Evolutionary conservation across 1,140 invertebrate species (phyloP), one percentile per base, ranked within the genome.

Genomic region (Drosophila tropicalis): DNA sequence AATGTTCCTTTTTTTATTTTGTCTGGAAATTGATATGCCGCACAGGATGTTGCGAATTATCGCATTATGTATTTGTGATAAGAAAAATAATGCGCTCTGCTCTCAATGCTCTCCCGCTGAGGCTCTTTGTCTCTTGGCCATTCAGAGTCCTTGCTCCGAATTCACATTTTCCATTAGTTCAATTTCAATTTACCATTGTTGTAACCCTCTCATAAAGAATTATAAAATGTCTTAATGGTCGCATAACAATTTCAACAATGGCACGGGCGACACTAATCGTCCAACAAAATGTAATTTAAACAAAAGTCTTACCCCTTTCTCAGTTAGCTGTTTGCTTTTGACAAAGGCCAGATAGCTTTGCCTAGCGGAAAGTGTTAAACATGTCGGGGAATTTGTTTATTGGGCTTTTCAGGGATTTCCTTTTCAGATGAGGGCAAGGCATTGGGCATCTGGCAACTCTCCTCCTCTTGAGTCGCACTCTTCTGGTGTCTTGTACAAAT

Each of bases 311-410:
- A 10, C 15, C 72, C 66, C 57, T 75, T 74, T 25, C 29, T 29
- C 29, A 29, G 67, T 41, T 12, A 1, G 5, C 25, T 7, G 9
- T 40, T 51, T 51, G 9, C 51, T 68, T 55, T 74, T 76, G 84
- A 90, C 85, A 84, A 68, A 87, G 75, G 75, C 82, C 82, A 81
- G 75, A 86, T 74, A 65, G 67, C 82, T 81, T 71, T 74, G 58
- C 65, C 62, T 68, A 90, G 72, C 83, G 89, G 84, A 82, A 89
- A 84, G 76, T 90, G 84, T 89, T 89, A 85, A 90, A 89, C 80
- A 90, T 90, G 87, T 76, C 89, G 75, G 76, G 81, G 89, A 90
- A 90, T 90, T 91, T 85, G 83, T 89, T 90, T 90, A 90, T 90
- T 87, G 89, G 79, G 57, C 74, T 76, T 79, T 69, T 70, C 62